A percentile compares a stretch with the other conserved stretches of the same genome.
Conservation (phyloP, 1,140 invertebrate species). For the Drosophila kanapiae region DNA sequence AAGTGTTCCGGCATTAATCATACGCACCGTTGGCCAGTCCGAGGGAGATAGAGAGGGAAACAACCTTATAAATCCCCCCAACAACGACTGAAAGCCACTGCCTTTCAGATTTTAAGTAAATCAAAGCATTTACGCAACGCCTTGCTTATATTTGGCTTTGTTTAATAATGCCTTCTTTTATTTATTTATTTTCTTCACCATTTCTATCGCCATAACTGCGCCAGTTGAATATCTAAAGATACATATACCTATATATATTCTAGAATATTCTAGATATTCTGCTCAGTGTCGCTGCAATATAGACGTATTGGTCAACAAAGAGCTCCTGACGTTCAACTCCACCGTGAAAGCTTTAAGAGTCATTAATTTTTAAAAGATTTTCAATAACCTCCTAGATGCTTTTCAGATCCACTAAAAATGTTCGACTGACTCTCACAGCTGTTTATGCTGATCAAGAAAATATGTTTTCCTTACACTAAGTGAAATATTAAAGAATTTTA, state of each 20-base stretch:
- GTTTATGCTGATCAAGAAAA: not conserved
- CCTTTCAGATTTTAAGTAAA: slow-evolving; percentile 1
- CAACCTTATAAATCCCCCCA: slow-evolving; percentile 9
- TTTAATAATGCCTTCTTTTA: not conserved
- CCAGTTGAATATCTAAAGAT: not conserved
- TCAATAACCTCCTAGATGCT: no score
- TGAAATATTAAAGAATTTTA: not conserved
- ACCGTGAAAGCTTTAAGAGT: not conserved
- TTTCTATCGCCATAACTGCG: not conserved
- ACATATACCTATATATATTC: not conserved
- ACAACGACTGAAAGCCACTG: slow-evolving; percentile 1
- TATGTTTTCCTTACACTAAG: not conserved
- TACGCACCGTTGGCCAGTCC: slow-evolving; percentile 49
- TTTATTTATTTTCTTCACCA: not conserved
- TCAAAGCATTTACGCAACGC: not conserved
- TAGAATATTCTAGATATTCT: not conserved
- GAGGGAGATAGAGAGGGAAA: slow-evolving; percentile 2
- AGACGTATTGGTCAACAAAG: not conserved
- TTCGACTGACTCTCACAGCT: not conserved
- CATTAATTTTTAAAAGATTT: no score
- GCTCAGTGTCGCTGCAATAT: not conserved
- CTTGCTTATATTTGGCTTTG: not conserved
- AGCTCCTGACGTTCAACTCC: no score
- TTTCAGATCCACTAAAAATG: no score
- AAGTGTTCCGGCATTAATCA: slow-evolving; percentile 61